Percentiles rank a stretch among this genome's conserved stretches.
Evolutionary conservation across 2,888 invertebrate species (phyloP).

Genomic region (Acronicta alni): DNA sequence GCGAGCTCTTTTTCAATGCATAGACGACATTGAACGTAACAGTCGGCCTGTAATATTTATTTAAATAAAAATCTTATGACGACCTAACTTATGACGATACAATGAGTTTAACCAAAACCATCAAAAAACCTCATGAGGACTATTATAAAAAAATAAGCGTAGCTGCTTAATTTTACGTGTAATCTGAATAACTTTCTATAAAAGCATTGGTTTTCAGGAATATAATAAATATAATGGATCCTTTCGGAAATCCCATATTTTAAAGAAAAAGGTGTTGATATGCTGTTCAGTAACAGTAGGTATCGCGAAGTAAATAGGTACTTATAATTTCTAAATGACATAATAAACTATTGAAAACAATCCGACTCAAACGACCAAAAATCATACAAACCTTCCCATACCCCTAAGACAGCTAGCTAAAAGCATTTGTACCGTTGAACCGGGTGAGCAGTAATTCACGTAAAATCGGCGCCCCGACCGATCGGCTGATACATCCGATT

Average conservation of each 20-base stretch:
- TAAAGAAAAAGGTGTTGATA: no score
- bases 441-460: conserved; percentile 45
- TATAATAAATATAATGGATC: no score
- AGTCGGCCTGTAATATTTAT: conserved; percentile 2
- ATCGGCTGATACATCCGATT: conserved; percentile 53
- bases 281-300: no score
- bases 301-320: neutral
- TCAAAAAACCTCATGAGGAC: no score
- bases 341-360: conserved; percentile 1
- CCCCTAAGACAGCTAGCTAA: conserved; percentile 19
- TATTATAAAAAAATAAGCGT: no score
- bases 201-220: no score
- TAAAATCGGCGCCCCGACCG: conserved; percentile 31
- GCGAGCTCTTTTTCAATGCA: conserved; percentile 29
- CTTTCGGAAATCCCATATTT: no score
- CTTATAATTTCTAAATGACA: neutral
- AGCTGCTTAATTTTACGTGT: no score
- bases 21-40: neutral
- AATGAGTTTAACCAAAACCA: no score
- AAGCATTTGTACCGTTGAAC: conserved; percentile 33
- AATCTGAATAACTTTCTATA: no score
- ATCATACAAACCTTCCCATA: neutral
- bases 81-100: no score
- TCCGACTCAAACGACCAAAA: neutral
- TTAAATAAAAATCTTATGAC: neutral